Evolutionary conservation across 2,888 invertebrate species (phyloP), one percentile per base, ranked within the genome.

Genomic region (Pollenia labialis): DNA sequence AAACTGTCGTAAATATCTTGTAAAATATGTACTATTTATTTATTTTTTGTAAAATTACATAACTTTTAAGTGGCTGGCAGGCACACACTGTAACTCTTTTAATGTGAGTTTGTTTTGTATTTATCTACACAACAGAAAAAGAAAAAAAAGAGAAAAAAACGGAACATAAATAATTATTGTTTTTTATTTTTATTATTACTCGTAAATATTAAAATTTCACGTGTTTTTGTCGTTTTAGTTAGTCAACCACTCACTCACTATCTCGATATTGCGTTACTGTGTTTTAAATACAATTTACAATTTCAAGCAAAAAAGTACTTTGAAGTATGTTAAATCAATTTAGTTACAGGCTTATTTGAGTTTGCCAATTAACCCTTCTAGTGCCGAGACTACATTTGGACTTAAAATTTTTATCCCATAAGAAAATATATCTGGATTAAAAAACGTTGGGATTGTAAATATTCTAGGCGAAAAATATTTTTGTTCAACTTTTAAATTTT

Each of bases 11-110:
- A 50, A 50, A 50, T 58, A 42, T 12, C 14, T 48, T 32, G 11
- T 54, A 69, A 64, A 23, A 23, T 23, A 66, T 44, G n/a, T n/a
- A n/a, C n/a, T n/a, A n/a, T 8, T 9, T 18, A 2, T 58, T 32
- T 66, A 23, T 32, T 58, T 48, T 48, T 74, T 64, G 8, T 81
- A 42, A 66, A 50, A 79, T 84, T 84, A 66, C 83, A 84, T 84
- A 84, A 84, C 42, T 23, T 58, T 54, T 46, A 84, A 79, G 50
- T 79, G 71, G 32, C 72, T 72, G 72, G 50, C 64, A 77, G n/a
- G n/a, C n/a, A 77, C 54, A 66, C 66, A 66, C 23, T 56, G 56
- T 77, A 64, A 64, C 50, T 83, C 58, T 11, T 23, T 84, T 72
- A 72, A 77, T 76, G 11, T 69, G 48, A 48, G 62, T 48, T 32